A percentile compares a stretch with the other conserved stretches of the same genome.
These are phyloP conservation scores for Eupithecia exiguata DNA, from an alignment of 2,888 invertebrate genomes.

Conservation along the genomic window DNA sequence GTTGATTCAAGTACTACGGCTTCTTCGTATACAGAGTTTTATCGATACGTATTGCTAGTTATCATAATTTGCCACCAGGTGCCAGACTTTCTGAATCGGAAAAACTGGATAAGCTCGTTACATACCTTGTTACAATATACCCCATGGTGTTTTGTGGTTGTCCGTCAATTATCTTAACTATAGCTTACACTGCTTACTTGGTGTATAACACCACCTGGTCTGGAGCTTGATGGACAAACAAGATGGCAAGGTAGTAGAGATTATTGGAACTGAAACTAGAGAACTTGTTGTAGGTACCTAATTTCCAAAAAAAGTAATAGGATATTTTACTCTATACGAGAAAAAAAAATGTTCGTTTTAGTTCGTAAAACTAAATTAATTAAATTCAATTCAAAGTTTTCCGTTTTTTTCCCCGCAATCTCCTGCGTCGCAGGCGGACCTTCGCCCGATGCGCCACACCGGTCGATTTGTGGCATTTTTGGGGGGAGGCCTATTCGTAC, in stretches of 20 bases:
- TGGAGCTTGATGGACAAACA: neutral
- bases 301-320: too few relatives aligned
- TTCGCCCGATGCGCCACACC: too few relatives aligned
- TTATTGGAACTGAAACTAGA: neutral
- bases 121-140: neutral
- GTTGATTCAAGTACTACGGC: constrained; percentile 48
- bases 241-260: neutral
- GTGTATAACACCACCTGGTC: neutral
- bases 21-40: neutral
- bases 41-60: neutral
- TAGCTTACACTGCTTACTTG: neutral
- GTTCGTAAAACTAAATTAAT: too few relatives aligned
- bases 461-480: too few relatives aligned
- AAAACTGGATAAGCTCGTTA: constrained; percentile 24
- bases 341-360: too few relatives aligned
- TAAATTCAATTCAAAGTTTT: too few relatives aligned
- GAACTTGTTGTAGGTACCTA: neutral
- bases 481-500: too few relatives aligned
- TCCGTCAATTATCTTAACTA: constrained; percentile 8
- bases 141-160: neutral
- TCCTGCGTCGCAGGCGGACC: too few relatives aligned
- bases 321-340: too few relatives aligned
- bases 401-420: too few relatives aligned
- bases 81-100: constrained; percentile 34
- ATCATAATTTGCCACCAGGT: constrained; percentile 64